A percentile compares a stretch with the other conserved stretches of the same genome.
These are phyloP conservation scores for Vidua chalybeata DNA, from an alignment of 2,113 vertebrate genomes.

Conservation along the genomic window DNA sequence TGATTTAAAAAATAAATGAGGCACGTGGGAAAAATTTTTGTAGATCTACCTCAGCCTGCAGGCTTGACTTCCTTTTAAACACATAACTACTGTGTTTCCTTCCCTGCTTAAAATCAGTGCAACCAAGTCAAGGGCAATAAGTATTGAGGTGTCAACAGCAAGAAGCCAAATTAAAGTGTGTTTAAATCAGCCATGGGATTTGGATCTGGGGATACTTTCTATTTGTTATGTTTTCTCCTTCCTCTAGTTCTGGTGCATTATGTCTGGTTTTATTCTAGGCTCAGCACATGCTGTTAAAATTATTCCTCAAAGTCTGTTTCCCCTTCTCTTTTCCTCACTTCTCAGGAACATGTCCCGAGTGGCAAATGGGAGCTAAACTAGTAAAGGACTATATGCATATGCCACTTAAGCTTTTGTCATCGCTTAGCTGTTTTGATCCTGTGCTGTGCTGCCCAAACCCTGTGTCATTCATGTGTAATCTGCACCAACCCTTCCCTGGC, in stretches of 20 bases:
- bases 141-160: background rate
- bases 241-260: background rate
- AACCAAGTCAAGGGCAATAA: background rate
- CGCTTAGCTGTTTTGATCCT: background rate
- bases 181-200: background rate
- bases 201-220: background rate
- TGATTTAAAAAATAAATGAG: background rate
- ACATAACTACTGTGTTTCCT: rapidly evolving
- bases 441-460: background rate
- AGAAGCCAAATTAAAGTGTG: background rate
- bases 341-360: background rate
- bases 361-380: background rate
- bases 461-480: rapidly evolving
- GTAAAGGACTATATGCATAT: background rate
- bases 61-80: background rate
- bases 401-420: background rate
- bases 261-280: background rate
- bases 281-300: background rate
- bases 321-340: background rate
- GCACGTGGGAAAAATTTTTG: background rate
- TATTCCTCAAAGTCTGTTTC: background rate
- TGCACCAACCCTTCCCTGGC: background rate
- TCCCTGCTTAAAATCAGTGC: background rate
- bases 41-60: background rate
- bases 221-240: background rate